Percentiles rank a stretch among this genome's conserved stretches.
These are phyloP conservation scores for Temnothorax curvispinosus DNA, from an alignment of 1,140 invertebrate genomes.

Conservation along the genomic window DNA sequence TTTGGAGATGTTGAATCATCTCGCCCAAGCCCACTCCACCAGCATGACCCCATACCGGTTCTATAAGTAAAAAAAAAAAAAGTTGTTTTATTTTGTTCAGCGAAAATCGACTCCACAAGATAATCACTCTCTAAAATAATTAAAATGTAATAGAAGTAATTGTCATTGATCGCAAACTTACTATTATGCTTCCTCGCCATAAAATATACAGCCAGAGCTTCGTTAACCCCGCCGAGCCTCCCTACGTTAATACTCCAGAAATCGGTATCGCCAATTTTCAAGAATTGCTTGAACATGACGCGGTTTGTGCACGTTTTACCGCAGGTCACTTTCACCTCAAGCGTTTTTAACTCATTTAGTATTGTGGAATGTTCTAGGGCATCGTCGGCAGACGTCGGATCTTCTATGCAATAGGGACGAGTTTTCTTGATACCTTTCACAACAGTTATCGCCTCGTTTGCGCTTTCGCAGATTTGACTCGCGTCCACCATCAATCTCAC, in stretches of 20 bases:
- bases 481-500: conserved; percentile 94
- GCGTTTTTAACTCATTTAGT: conserved; percentile 87
- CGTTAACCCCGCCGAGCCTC: conserved; percentile 95
- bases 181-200: conserved; percentile 93
- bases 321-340: conserved; percentile 86
- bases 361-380: conserved; percentile 94
- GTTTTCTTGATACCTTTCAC: conserved; percentile 90
- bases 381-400: conserved; percentile 97
- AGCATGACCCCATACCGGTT: conserved; percentile 96
- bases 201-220: conserved; percentile 94
- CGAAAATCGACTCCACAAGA: background rate
- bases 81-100: background rate
- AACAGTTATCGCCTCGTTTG: conserved; percentile 87
- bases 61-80: conserved; percentile 84
- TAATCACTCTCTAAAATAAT: background rate
- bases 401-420: conserved; percentile 96
- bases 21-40: conserved; percentile 96
- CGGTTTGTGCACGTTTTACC: conserved; percentile 97
- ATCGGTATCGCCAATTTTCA: conserved; percentile 92
- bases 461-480: conserved; percentile 88
- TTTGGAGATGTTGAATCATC: conserved; percentile 96
- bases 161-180: conserved; percentile 76
- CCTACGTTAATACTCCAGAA: conserved; percentile 96
- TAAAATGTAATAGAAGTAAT: background rate
- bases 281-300: conserved; percentile 96